Evolutionary conservation across 2,888 invertebrate genomes (phyloP).

Genomic region (Platycheirus albimanus): DNA sequence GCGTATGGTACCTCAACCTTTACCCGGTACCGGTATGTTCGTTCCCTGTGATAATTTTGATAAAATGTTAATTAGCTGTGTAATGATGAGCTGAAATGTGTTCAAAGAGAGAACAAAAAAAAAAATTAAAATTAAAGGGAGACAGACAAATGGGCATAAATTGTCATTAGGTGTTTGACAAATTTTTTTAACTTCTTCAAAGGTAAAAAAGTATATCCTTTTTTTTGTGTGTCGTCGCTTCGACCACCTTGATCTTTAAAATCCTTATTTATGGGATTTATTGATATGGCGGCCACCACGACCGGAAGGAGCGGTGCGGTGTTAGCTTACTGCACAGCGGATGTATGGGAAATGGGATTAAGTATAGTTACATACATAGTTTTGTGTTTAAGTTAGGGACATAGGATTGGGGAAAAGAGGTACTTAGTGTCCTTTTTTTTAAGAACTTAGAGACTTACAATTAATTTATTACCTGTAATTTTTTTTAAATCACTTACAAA

Average conservation of each 20-base stretch:
- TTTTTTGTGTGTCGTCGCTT: conserved; percentile 13
- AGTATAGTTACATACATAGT: not conserved
- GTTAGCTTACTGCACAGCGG: conserved; percentile 58
- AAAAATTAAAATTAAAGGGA: conserved; percentile 5
- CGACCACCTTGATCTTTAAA: conserved; percentile 60
- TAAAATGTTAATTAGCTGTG: conserved; percentile 73
- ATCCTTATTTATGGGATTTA: conserved; percentile 63
- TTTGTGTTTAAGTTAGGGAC: not conserved
- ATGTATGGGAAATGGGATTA: conserved; percentile 63
- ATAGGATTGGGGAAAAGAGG: not conserved
- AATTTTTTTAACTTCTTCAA: conserved; percentile 1
- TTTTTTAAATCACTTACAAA: not conserved
- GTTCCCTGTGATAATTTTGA: conserved; percentile 38
- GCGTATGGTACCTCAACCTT: not conserved
- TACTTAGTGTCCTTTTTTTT: not conserved
- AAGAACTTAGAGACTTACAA: not conserved
- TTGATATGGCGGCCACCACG: conserved; percentile 17
- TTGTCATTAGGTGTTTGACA: conserved; percentile 39
- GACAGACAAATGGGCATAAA: conserved; percentile 42
- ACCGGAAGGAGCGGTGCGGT: conserved; percentile 54
- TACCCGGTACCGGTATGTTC: not conserved
- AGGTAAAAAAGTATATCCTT: conserved; percentile 1
- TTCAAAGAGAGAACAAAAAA: conserved; percentile 39
- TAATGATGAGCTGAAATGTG: conserved; percentile 66
- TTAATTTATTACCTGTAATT: not conserved